Evolutionary conservation across 2,797 vertebrate genomes (phyloP), one percentile per base, ranked within the genome.

Genomic region (Acipenser oxyrinchus): DNA sequence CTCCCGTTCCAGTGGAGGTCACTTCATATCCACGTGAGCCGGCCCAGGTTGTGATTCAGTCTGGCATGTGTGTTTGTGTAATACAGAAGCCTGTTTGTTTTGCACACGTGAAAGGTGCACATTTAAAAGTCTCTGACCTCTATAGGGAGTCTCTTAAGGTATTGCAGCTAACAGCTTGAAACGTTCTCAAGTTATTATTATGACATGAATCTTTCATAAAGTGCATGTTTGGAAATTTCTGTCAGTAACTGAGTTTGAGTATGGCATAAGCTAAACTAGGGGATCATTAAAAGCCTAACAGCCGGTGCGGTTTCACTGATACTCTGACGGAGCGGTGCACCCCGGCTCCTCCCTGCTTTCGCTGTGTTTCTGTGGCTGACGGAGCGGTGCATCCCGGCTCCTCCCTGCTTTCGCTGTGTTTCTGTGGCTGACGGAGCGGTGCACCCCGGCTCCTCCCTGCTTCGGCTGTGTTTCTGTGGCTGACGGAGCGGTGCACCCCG

Each of bases 121-220:
- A 37, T 37, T 37, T 37, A 37, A 37, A 37, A 60, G 62, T 18
- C 63, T 62, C 48, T 63, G 69, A 66, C 65, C 69, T 12, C 10
- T 48, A 10, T n/a, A 48, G 72, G 77, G 55, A n/a, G 75, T 86
- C 82, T 60, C 61, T 78, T 89, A 86, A 88, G 85, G 71, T 63
- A 74, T 60, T 75, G 78, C 74, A 60, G 76, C 81, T 75, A 75
- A 74, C 57, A 78, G 70, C 74, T 62, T 70, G 75, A 53, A 63
- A 78, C 77, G 80, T 78, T 64, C 64, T 59, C 51, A 70, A 72
- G 65, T 77, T 75, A 81, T 81, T 79, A 76, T 66, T 48, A 37
- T 1, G 18, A 48, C 6, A 12, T 37, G 37, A 37, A 37, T 37
- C 66, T 69, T n/a, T 71, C 68, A 58, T 63, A 51, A 52, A 23